phyloP scores from a whole-genome alignment of 2,797 vertebrate genomes.

The Premnoplex brunnescens region DNA sequence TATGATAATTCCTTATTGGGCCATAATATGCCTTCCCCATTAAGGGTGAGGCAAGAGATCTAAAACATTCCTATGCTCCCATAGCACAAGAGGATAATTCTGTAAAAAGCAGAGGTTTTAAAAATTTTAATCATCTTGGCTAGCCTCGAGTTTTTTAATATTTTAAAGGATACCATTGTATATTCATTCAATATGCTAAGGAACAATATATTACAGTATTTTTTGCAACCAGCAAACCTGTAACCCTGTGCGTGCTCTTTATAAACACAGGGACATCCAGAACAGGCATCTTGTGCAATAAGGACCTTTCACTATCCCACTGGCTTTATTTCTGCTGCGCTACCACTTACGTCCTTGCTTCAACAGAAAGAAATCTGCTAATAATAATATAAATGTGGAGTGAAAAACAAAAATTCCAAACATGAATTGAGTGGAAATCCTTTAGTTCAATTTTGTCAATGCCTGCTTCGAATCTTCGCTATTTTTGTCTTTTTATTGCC shows the following conservation, averaged over 20 bases:
- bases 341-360: not conserved
- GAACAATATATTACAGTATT: not conserved
- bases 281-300: not conserved
- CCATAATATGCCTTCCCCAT: not conserved
- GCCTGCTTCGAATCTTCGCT: not conserved
- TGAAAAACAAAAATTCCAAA: not conserved
- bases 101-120: not conserved
- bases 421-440: not conserved
- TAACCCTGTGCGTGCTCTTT: not conserved
- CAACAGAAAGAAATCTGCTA: not conserved
- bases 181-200: not conserved
- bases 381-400: not conserved
- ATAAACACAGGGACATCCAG: not conserved
- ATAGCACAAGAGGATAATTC: not conserved
- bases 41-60: not conserved
- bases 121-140: not conserved
- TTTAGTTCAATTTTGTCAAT: not conserved
- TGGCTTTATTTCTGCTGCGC: not conserved
- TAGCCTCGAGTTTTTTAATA: not conserved
- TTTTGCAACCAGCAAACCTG: not conserved
- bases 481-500: conserved; percentile 5
- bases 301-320: not conserved
- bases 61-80: not conserved
- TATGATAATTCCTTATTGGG: not conserved
- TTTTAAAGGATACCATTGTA: not conserved